Evolutionary conservation across 2,888 invertebrate species (phyloP).

Genomic region (Lacanobia wlatinum): DNA sequence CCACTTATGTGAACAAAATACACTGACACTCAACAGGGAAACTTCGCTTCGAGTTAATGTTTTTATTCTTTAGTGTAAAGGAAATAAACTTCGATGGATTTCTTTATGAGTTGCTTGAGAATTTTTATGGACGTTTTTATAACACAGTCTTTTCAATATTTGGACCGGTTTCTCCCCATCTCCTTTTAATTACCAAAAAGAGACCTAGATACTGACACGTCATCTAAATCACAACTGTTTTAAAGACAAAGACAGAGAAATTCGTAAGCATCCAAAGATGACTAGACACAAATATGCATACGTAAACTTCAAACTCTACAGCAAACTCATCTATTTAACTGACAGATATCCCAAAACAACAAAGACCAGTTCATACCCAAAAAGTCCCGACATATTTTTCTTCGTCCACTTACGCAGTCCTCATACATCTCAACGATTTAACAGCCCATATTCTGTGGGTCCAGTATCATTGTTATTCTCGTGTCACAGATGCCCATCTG

Average conservation of each 20-base stretch:
- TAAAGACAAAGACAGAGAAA: not conserved
- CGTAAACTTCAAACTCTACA: not conserved
- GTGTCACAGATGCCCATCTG: slow-evolving; percentile 44
- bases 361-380: slow-evolving; percentile 4
- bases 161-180: no score
- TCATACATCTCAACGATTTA: slow-evolving; percentile 52
- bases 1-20: slow-evolving; percentile 50
- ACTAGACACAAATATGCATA: not conserved
- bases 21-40: slow-evolving; percentile 49
- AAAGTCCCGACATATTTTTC: slow-evolving; percentile 34
- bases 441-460: slow-evolving; percentile 47
- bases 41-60: slow-evolving; percentile 33
- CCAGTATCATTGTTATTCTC: slow-evolving; percentile 48
- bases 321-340: slow-evolving; percentile 17
- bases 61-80: slow-evolving; percentile 19
- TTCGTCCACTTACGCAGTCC: slow-evolving; percentile 30
- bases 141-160: not conserved
- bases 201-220: no score
- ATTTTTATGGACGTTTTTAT: slow-evolving; percentile 12
- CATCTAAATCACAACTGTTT: no score
- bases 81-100: slow-evolving; percentile 15
- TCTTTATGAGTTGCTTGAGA: slow-evolving; percentile 1
- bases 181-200: no score
- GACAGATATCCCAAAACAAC: slow-evolving; percentile 34
- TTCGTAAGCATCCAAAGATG: slow-evolving; percentile 5